phyloP scores from a whole-genome alignment of 2,888 invertebrate species.

The Byasa hedistus region DNA sequence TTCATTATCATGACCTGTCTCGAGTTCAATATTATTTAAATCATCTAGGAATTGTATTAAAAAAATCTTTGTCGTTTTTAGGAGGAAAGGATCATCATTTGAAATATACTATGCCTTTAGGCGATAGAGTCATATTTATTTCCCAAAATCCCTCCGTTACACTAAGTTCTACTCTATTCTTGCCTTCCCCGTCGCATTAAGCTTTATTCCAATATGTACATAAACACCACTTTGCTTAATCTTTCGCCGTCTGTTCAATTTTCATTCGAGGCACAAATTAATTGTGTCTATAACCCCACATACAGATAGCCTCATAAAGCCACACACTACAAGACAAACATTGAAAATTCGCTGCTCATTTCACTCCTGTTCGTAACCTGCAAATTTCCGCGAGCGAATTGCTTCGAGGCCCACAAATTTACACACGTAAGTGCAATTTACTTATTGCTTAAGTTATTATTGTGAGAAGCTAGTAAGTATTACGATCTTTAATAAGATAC shows the following conservation, averaged over 20 bases:
- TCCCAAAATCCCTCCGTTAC: too few species aligned
- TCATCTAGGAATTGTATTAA: too few species aligned
- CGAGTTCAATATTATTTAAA: too few species aligned
- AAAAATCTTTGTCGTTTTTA: too few species aligned
- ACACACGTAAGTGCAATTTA: not conserved
- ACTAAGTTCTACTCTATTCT: too few species aligned
- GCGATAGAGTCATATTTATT: too few species aligned
- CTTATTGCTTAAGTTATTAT: not conserved
- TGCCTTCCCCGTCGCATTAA: too few species aligned
- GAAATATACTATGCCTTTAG: too few species aligned
- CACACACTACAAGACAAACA: not conserved
- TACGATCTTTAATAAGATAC: not conserved
- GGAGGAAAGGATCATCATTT: too few species aligned
- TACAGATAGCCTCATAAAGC: constrained; percentile 1
- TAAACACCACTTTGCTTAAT: too few species aligned
- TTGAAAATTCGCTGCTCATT: not conserved
- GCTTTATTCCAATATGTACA: too few species aligned
- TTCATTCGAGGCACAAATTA: not conserved
- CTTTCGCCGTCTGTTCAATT: not conserved
- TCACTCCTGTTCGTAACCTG: not conserved
- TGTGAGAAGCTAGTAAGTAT: not conserved
- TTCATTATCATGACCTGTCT: too few species aligned
- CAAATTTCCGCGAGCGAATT: not conserved
- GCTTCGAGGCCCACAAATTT: not conserved
- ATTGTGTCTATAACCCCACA: not conserved